Conservation (phyloP, 2,113 vertebrate species). For the Oncorhynchus mykiss region DNA sequence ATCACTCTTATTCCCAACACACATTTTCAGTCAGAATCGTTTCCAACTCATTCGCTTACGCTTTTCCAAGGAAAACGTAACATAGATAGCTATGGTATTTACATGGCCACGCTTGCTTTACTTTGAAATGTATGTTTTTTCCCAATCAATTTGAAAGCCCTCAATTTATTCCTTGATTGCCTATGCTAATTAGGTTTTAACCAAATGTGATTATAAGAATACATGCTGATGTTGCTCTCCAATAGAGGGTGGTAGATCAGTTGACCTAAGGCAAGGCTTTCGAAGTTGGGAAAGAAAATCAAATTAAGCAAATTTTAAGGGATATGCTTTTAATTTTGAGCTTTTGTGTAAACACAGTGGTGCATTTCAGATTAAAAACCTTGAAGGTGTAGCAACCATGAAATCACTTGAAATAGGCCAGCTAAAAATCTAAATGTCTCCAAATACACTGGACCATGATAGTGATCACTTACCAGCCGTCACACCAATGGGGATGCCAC, state of each 20-base stretch:
- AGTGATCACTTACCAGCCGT: conserved; percentile 34
- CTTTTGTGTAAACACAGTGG: conserved; percentile 63
- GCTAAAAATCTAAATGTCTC: conserved; percentile 55
- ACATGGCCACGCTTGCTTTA: background rate
- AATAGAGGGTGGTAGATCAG: conserved; percentile 64
- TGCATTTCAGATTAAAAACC: conserved; percentile 68
- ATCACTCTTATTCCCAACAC: background rate
- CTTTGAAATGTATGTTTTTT: conserved; percentile 32
- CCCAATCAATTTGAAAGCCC: conserved; percentile 43
- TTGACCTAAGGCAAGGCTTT: conserved; percentile 67
- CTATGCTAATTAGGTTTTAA: conserved; percentile 67
- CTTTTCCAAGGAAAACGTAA: too few species aligned
- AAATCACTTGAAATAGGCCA: conserved; percentile 71
- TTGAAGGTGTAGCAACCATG: conserved; percentile 63
- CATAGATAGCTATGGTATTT: background rate
- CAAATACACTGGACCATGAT: conserved; percentile 45
- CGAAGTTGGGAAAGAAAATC: conserved; percentile 46
- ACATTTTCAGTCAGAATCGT: background rate
- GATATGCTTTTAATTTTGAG: conserved; percentile 68
- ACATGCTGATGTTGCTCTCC: conserved; percentile 68
- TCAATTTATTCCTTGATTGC: conserved; percentile 53
- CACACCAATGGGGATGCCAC: background rate
- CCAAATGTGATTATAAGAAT: conserved; percentile 71
- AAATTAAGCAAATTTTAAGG: conserved; percentile 67
- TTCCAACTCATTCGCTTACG: too few species aligned